Evolutionary conservation across 2,113 vertebrate genomes (phyloP).

Genomic region (Proteles cristata): DNA sequence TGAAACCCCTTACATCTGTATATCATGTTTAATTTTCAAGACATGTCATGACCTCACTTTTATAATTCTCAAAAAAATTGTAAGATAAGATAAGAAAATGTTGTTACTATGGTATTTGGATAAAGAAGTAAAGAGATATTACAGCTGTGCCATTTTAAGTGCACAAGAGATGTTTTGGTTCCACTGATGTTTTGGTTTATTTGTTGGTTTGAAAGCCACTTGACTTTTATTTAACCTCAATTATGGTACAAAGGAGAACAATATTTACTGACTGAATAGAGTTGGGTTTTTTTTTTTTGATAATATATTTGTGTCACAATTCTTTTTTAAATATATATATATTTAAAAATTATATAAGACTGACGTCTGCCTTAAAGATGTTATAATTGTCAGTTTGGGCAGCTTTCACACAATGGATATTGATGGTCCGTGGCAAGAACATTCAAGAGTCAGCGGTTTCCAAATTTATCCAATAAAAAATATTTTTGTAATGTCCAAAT

Average conservation of each 20-base stretch:
- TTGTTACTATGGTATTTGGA: not conserved
- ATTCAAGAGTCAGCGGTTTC: not conserved
- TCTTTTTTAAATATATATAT: not conserved
- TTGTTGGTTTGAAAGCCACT: not conserved
- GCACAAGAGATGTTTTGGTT: not conserved
- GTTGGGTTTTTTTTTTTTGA: not conserved
- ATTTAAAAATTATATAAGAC: not conserved
- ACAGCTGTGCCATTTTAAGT: not conserved
- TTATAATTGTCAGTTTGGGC: not conserved
- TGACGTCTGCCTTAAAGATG: not conserved
- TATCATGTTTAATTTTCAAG: slow-evolving; percentile 2
- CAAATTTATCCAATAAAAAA: not conserved
- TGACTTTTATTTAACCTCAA: not conserved
- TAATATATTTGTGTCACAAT: not conserved
- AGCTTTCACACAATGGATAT: not conserved
- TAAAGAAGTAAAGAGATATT: not conserved
- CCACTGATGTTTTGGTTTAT: not conserved
- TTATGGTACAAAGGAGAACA: not conserved
- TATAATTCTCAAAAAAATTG: not conserved
- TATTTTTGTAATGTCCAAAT: not conserved
- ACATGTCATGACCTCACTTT: not conserved
- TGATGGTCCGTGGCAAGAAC: not conserved
- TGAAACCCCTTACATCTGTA: not conserved
- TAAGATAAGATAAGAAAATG: not conserved
- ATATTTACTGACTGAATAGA: not conserved